Evolutionary conservation across 2,113 vertebrate genomes (phyloP).

Genomic region (Neodon shergylaensis): DNA sequence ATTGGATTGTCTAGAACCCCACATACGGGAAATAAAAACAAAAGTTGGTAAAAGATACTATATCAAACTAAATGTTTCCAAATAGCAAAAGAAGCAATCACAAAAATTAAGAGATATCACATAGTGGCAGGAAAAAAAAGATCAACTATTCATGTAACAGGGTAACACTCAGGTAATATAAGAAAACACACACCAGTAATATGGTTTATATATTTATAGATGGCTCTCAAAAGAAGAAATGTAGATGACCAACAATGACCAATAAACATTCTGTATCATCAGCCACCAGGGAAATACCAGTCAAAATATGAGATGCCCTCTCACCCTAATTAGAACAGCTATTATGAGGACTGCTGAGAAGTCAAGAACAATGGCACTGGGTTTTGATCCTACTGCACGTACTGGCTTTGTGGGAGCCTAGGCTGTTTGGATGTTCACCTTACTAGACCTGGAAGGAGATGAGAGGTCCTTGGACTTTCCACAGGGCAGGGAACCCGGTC

Average conservation of each 20-base stretch:
- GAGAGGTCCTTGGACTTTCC: too few species aligned
- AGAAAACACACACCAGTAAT: background rate
- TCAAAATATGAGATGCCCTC: background rate
- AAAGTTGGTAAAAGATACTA: background rate
- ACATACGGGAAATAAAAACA: background rate
- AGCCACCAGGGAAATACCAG: background rate
- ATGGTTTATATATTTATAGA: too few species aligned
- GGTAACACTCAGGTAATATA: background rate
- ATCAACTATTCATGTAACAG: background rate
- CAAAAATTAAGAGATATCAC: background rate
- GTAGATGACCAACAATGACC: background rate
- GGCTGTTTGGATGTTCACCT: too few species aligned
- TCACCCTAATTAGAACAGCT: background rate
- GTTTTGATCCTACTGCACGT: too few species aligned
- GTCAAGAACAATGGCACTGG: too few species aligned
- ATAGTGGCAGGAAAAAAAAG: background rate
- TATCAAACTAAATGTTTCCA: background rate
- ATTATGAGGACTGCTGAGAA: background rate
- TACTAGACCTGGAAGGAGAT: too few species aligned
- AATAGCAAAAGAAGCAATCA: background rate
- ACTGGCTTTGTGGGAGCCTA: too few species aligned
- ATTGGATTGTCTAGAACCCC: background rate
- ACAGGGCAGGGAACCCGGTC: too few species aligned
- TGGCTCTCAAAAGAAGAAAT: background rate
- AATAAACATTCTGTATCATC: background rate